phyloP scores from a whole-genome alignment of 2,888 invertebrate genomes.

The Cantharis lateralis region DNA sequence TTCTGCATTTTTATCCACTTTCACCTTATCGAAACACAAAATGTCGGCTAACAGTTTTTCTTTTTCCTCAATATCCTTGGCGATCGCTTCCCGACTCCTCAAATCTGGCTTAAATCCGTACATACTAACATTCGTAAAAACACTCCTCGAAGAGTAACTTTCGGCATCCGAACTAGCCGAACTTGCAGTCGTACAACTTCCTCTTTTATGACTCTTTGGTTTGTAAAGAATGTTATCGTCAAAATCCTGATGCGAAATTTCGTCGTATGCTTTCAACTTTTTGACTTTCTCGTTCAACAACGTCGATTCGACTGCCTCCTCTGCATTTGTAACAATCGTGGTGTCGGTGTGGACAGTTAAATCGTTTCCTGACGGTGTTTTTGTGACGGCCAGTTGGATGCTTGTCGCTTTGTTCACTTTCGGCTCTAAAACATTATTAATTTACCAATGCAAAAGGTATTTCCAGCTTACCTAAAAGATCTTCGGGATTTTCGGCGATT shows the following conservation, averaged over 20 bases:
- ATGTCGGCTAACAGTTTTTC: constrained; percentile 73
- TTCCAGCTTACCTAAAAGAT: constrained; percentile 46
- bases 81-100: constrained; percentile 67
- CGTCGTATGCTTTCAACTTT: constrained; percentile 69
- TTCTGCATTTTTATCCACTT: constrained; percentile 29
- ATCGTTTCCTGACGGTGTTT: constrained; percentile 37
- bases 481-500: constrained; percentile 76
- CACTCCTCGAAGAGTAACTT: constrained; percentile 48
- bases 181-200: constrained; percentile 39
- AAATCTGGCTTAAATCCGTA: constrained; percentile 59
- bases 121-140: constrained; percentile 58
- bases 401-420: constrained; percentile 26
- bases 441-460: constrained; percentile 9
- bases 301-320: constrained; percentile 71
- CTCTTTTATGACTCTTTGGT: constrained; percentile 60
- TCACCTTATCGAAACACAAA: constrained; percentile 62
- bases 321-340: constrained; percentile 63
- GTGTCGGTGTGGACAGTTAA: constrained; percentile 54
- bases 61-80: constrained; percentile 74
- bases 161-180: constrained; percentile 51
- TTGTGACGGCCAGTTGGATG: constrained; percentile 44
- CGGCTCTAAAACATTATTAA: constrained; percentile 8
- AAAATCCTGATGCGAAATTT: constrained; percentile 73
- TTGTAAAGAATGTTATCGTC: constrained; percentile 72
- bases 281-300: constrained; percentile 39